Evolutionary conservation across 2,113 vertebrate species (phyloP), one percentile per base, ranked within the genome.

Genomic region (Alethe castanea): DNA sequence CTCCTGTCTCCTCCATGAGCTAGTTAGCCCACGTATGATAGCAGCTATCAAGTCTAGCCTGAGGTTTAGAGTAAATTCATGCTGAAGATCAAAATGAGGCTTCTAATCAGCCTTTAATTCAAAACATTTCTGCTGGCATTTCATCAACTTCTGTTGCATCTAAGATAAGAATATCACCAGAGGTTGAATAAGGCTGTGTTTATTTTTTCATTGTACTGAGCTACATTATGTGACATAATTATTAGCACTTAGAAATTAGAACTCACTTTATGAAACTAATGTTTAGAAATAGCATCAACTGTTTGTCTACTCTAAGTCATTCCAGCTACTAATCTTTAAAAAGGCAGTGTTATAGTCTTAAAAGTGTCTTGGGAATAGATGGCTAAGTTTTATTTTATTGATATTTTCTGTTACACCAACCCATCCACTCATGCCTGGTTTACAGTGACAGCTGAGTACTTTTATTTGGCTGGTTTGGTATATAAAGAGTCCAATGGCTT

Each of bases 31-130:
- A 76, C 29, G n/a, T 62, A 38, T 1, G 3, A 56, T 77, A 86
- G 64, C 62, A 91, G 59, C 45, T 93, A 33, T 90, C 56, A 88
- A 78, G 52, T 86, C 52, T 88, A 62, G 81, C 95, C 88, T 86
- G 79, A 95, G 85, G 90, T 82, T 90, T 85, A 81, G 67, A 73
- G 85, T 78, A 92, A 77, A 60, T 84, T 92, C 47, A 40, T 64
- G 79, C 60, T 52, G 52, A 90, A 96, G 82, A 96, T 92, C 79
- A 93, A 94, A 96, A 92, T 74, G 44, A 90, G 74, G 10, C 76
- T 71, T 88, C 59, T 95, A 80, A 94, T 96, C 73, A 95, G 56
- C 40, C n/a, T 86, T 90, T 88, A 91, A 94, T 83, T 87, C 52
- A 73, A 93, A 92, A 70, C n/a, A 52, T 81, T 91, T 90, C 69